Percentiles rank a stretch among this genome's conserved stretches.
Conservation (phyloP, 2,888 invertebrate genomes). For the Folsomia manolachei region DNA sequence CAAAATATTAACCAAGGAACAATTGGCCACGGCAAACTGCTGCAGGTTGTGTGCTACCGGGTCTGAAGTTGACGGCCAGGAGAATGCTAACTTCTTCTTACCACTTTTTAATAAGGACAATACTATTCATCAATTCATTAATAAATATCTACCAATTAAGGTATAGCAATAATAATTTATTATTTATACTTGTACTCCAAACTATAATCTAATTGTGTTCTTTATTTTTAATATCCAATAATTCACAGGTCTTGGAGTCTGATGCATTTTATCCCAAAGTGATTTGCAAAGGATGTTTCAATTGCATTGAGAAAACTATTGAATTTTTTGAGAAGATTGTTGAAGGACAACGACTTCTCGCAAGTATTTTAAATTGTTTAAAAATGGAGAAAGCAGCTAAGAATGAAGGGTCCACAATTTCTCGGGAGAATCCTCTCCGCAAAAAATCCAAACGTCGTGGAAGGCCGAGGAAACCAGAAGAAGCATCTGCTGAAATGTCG, state of each 20-base stretch:
- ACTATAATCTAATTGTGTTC: too few species aligned
- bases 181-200: conserved; percentile 56
- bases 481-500: too few species aligned
- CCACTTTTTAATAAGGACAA: conserved; percentile 20
- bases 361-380: conserved; percentile 28
- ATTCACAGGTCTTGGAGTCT: conserved; percentile 62
- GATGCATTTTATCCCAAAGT: conserved; percentile 69
- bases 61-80: neutral
- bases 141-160: conserved; percentile 71
- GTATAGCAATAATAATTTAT: conserved; percentile 58
- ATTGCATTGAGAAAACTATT: conserved; percentile 70
- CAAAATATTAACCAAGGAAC: conserved; percentile 12
- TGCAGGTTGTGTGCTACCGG: conserved; percentile 39
- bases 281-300: conserved; percentile 73
- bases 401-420: conserved; percentile 6
- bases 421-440: conserved; percentile 27
- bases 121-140: conserved; percentile 58
- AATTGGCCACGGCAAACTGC: conserved; percentile 26
- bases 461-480: conserved; percentile 36
- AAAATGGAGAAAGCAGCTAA: neutral
- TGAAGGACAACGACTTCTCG: conserved; percentile 62
- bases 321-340: conserved; percentile 71
- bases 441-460: conserved; percentile 35
- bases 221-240: too few species aligned
- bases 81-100: conserved; percentile 9